Base-by-base conservation (phyloP, 64 coral and sea anemone genomes). In the Dendrophyllia cribrosa region DNA sequence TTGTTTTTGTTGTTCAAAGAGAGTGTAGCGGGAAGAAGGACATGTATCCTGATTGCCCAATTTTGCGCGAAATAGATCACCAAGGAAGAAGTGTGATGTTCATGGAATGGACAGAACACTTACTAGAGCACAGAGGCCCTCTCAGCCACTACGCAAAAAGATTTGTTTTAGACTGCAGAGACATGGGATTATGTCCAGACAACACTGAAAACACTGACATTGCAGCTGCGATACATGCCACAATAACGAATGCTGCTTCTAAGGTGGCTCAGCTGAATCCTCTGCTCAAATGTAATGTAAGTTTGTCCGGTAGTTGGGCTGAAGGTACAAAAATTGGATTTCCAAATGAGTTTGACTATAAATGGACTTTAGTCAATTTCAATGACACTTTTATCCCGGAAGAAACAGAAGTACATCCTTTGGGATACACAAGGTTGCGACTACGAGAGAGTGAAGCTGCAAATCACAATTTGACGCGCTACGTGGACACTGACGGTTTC, bases 321-420 rank as follows among this genome's bases (percentile, higher is more conserved):
- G 86, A 88, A 76, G 86, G 86, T 76, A 88, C 86, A 88, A 88
- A 88, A 88, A 88, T 88, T 88, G 86, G 86, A 88, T 75, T 75
- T 88, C 86, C 86, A 76, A 76, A 76, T 76, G 86, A 88, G 72
- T 88, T 88, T 76, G 72, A 88, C 72, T 88, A 88, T 77, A 74
- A 88, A 76, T 88, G 86, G 86, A 88, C 86, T 76, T 88, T 88
- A 53, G 17, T 88, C 22, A 88, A 88, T 64, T 88, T 88, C 69
- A 88, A 60, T 88, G 86, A 88, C 72, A 88, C 55, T 47, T 88
- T 88, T 49, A 88, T 88, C 71, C 86, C 86, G 26, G 86, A 88
- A 88, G 86, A 88, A 88, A 76, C 72, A 74, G 86, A 88, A 88
- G 53, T 51, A 65, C 86, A 88, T 88, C 86, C 86, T 74, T 88